These are phyloP conservation scores for Heliopora coerulea DNA, from an alignment of 92 coral and sea anemone genomes.

Conservation along the genomic window DNA sequence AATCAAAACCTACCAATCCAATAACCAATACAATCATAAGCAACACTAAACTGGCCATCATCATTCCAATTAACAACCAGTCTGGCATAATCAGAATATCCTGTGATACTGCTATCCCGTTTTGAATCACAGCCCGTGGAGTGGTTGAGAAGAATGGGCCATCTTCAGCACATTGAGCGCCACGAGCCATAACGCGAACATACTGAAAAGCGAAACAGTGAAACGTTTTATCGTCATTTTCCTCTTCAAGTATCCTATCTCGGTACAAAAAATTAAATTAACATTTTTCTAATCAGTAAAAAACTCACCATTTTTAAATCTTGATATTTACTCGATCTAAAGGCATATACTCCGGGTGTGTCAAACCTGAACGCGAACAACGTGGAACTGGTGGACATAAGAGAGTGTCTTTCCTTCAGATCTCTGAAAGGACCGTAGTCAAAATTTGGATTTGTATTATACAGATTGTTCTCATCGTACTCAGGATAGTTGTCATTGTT, in stretches of 20 bases:
- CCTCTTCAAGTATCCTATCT: background rate
- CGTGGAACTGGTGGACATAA: constrained; percentile 68
- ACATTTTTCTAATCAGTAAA: too few species aligned
- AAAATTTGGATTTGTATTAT: constrained; percentile 85
- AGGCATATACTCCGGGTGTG: constrained; percentile 86
- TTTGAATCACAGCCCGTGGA: constrained; percentile 84
- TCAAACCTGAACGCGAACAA: constrained; percentile 94
- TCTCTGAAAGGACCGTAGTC: constrained; percentile 84
- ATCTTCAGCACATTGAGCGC: constrained; percentile 92
- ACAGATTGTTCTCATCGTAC: constrained; percentile 76
- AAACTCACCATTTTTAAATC: constrained; percentile 81
- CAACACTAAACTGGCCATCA: constrained; percentile 79
- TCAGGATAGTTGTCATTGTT: constrained; percentile 75
- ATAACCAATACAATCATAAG: constrained; percentile 73
- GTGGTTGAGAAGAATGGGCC: constrained; percentile 98
- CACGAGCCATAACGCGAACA: constrained; percentile 94
- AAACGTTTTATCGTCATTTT: background rate
- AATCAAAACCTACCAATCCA: constrained; percentile 79
- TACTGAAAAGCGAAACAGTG: constrained; percentile 48
- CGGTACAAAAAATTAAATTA: background rate
- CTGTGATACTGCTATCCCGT: constrained; percentile 83
- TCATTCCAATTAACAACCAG: constrained; percentile 95
- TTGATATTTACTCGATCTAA: constrained; percentile 69
- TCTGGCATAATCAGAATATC: constrained; percentile 92
- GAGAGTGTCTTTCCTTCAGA: constrained; percentile 69